phyloP scores from a whole-genome alignment of 2,888 invertebrate genomes.

The Drosophila rellima region DNA sequence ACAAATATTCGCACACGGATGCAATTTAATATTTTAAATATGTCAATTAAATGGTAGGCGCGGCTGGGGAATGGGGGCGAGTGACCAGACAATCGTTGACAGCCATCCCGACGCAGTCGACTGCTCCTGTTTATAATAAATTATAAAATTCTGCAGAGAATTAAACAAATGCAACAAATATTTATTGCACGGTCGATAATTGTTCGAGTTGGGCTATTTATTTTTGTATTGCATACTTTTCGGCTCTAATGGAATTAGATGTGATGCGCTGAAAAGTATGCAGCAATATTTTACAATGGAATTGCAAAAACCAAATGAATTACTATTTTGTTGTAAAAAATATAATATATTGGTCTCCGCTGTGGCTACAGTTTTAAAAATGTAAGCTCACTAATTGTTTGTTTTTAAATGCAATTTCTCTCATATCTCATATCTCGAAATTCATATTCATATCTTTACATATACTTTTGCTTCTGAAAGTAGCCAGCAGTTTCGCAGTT shows the following conservation, averaged over 20 bases:
- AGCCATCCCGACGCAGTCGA: constrained; percentile 47
- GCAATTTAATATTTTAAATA: constrained; percentile 81
- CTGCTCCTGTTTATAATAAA: constrained; percentile 74
- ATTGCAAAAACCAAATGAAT: constrained; percentile 5
- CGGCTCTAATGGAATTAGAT: constrained; percentile 30
- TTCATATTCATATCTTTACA: neutral
- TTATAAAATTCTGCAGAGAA: constrained; percentile 62
- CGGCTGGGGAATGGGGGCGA: neutral
- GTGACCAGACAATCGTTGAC: constrained; percentile 68
- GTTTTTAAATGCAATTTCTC: constrained; percentile 1
- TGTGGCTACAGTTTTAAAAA: neutral
- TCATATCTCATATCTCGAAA: neutral
- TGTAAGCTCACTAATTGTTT: neutral
- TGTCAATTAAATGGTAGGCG: constrained; percentile 70
- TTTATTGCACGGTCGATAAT: constrained; percentile 67
- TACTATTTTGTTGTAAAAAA: neutral
- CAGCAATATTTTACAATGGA: constrained; percentile 13
- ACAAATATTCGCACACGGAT: constrained; percentile 66
- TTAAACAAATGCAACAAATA: constrained; percentile 69
- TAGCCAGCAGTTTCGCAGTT: constrained; percentile 20
- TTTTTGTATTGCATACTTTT: constrained; percentile 4
- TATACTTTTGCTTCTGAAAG: constrained; percentile 15
- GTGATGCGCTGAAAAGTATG: constrained; percentile 7
- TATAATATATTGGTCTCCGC: neutral
- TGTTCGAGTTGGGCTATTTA: constrained; percentile 14